Percentiles rank a stretch among this genome's conserved stretches.
phyloP scores from a whole-genome alignment of 2,113 vertebrate genomes.

The Zapus hudsonius region DNA sequence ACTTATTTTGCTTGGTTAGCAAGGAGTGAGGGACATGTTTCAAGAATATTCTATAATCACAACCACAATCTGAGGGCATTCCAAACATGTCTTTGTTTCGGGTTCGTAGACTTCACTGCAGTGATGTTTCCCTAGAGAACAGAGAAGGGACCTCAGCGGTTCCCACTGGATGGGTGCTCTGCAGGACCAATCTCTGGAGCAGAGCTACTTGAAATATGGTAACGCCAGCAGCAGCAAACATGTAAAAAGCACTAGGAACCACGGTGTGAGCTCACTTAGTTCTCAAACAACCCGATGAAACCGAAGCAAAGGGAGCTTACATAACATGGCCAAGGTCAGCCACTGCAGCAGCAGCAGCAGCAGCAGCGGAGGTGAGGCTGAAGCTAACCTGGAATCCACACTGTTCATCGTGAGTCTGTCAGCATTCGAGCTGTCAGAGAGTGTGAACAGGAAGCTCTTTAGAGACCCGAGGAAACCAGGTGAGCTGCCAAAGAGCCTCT shows the following conservation, averaged over 20 bases:
- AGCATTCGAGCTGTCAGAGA: too few species aligned
- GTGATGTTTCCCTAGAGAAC: not conserved
- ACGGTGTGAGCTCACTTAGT: conserved; percentile 5
- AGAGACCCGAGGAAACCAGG: conserved; percentile 24
- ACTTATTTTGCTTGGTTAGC: conserved; percentile 37
- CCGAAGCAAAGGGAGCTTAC: not conserved
- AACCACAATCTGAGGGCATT: not conserved
- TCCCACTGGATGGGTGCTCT: not conserved
- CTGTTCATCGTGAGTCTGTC: not conserved
- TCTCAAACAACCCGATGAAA: conserved; percentile 20
- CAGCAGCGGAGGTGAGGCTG: conserved; percentile 22
- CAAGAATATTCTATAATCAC: not conserved
- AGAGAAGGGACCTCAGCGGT: conserved; percentile 1
- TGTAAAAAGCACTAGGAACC: not conserved
- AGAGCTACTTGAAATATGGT: not conserved
- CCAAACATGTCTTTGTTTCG: conserved; percentile 37
- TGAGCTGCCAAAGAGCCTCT: not conserved
- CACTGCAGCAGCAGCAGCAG: too few species aligned
- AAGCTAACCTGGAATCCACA: conserved; percentile 10
- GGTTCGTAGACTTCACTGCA: not conserved
- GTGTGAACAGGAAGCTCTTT: too few species aligned
- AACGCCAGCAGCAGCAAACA: not conserved
- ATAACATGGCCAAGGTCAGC: not conserved
- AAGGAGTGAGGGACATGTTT: not conserved
- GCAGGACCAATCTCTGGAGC: not conserved